Evolutionary conservation across 2,113 vertebrate genomes (phyloP).

Genomic region (Pogona vitticeps): DNA sequence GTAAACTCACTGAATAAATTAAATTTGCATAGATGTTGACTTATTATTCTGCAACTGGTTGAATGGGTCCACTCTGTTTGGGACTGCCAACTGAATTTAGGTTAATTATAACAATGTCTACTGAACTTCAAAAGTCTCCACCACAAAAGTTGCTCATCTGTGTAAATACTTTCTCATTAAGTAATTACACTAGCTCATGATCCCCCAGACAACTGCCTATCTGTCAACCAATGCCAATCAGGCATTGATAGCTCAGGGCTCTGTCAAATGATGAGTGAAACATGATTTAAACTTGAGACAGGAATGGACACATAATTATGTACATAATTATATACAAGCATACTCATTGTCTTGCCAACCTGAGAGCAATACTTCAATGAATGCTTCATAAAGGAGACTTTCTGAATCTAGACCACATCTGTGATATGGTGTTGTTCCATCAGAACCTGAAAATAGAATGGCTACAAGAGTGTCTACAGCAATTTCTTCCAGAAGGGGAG

Average conservation of each 20-base stretch:
- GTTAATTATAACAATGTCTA: not conserved
- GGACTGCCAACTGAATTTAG: not conserved
- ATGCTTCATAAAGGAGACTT: not conserved
- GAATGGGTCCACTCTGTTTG: too few species aligned
- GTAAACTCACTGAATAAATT: too few species aligned
- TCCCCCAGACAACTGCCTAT: not conserved
- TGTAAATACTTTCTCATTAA: conserved; percentile 2
- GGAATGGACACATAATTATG: not conserved
- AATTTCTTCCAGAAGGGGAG: too few species aligned
- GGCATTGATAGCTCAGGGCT: not conserved
- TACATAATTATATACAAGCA: too few species aligned
- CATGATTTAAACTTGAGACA: not conserved
- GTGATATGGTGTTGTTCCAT: not conserved
- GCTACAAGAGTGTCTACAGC: too few species aligned
- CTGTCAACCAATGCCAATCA: not conserved
- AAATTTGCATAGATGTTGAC: too few species aligned
- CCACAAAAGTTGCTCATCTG: not conserved
- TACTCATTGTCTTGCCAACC: not conserved
- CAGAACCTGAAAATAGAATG: not conserved
- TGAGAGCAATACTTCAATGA: not conserved
- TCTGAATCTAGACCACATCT: not conserved
- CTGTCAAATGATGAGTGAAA: not conserved
- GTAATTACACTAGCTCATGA: conserved; percentile 10
- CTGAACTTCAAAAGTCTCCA: not conserved
- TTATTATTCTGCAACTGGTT: too few species aligned